These are phyloP conservation scores for Drosophila carrolli DNA, from an alignment of 1,140 invertebrate genomes.

Conservation along the genomic window DNA sequence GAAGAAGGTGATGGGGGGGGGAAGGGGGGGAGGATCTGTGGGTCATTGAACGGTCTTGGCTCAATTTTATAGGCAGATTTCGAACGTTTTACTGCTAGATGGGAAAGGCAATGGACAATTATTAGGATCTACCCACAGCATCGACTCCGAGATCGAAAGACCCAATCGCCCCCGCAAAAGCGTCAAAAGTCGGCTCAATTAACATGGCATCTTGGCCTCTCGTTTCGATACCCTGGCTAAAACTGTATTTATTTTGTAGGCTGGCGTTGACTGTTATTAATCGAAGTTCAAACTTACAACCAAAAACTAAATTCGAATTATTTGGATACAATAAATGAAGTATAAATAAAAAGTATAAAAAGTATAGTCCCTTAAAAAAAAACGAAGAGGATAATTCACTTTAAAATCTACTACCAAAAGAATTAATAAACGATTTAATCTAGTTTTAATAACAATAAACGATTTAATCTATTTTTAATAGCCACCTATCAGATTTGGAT, in stretches of 20 bases:
- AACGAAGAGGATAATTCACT: too few relatives aligned
- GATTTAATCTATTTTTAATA: too few relatives aligned
- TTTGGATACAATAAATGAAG: too few relatives aligned
- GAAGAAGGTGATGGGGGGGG: background rate
- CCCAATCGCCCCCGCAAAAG: slow-evolving; percentile 44
- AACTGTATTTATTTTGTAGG: background rate
- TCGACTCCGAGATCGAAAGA: slow-evolving; percentile 27
- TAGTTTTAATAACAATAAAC: too few relatives aligned
- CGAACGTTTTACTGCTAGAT: slow-evolving; percentile 19
- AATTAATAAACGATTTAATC: too few relatives aligned
- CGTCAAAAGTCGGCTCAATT: slow-evolving; percentile 52
- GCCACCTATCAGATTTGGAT: too few relatives aligned
- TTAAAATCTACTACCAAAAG: too few relatives aligned
- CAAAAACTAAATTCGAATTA: too few relatives aligned
- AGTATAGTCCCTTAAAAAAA: too few relatives aligned
- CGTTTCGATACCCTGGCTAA: slow-evolving; percentile 12
- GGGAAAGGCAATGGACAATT: slow-evolving; percentile 71
- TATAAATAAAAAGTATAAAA: too few relatives aligned
- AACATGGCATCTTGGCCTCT: slow-evolving; percentile 41
- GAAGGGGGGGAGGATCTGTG: slow-evolving; percentile 9
- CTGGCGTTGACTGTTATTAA: background rate
- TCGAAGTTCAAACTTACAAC: too few relatives aligned
- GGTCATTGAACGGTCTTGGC: slow-evolving; percentile 53
- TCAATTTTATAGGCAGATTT: slow-evolving; percentile 47
- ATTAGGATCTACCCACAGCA: slow-evolving; percentile 72